Evolutionary conservation across 2,797 vertebrate species (phyloP).

Genomic region (Allenopithecus nigroviridis): DNA sequence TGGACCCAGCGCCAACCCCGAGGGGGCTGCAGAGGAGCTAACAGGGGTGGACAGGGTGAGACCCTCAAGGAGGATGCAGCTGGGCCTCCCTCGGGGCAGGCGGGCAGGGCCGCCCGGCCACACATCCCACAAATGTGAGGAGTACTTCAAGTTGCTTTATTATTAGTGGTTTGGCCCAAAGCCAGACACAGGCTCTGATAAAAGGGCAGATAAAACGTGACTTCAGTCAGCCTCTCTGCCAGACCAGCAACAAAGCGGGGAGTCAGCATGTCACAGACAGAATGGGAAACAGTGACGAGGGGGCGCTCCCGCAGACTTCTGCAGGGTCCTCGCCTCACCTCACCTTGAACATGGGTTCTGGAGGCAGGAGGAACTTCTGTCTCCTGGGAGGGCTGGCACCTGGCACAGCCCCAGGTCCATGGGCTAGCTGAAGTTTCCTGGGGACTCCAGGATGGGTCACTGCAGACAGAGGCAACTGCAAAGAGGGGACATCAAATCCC

Average conservation of each 20-base stretch:
- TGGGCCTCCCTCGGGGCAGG: neutral
- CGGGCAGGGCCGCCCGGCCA: neutral
- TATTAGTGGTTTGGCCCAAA: slow-evolving; percentile 56
- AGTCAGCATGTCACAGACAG: neutral
- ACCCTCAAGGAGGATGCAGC: neutral
- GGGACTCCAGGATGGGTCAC: neutral
- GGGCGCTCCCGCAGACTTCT: neutral
- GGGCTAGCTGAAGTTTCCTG: neutral
- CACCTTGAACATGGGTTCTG: fast-evolving
- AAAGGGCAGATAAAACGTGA: slow-evolving; percentile 46
- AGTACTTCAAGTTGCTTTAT: neutral
- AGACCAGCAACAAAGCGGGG: neutral
- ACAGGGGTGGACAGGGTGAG: neutral
- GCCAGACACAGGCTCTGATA: slow-evolving; percentile 46
- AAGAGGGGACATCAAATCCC: neutral
- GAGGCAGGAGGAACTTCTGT: neutral
- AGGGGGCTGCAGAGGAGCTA: neutral
- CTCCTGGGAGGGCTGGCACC: neutral
- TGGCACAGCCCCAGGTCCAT: fast-evolving
- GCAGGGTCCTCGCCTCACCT: fast-evolving
- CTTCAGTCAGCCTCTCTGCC: neutral
- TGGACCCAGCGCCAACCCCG: fast-evolving
- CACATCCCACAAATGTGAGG: slow-evolving; percentile 1
- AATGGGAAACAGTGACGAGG: fast-evolving
- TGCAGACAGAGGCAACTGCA: neutral